These are phyloP conservation scores for Salvelinus sp. DNA, from an alignment of 2,113 vertebrate species.

Conservation along the genomic window DNA sequence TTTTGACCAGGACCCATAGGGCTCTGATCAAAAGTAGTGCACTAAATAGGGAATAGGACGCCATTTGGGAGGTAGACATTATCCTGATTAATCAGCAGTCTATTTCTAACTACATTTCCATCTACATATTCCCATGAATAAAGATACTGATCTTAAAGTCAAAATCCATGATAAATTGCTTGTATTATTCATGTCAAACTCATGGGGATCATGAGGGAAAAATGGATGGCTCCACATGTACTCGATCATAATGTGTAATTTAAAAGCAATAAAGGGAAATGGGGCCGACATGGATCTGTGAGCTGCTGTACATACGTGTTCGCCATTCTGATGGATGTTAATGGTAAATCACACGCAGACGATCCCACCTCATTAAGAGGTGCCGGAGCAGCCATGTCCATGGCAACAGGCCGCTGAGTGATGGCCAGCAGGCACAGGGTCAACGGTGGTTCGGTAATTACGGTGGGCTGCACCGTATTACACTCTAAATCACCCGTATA, in stretches of 20 bases:
- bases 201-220: constrained; percentile 3
- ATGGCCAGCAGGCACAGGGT: constrained; percentile 33
- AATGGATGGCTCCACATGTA: background rate
- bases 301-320: constrained; percentile 26
- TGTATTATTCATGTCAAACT: background rate
- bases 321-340: constrained; percentile 50
- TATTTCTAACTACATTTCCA: no score
- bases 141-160: background rate
- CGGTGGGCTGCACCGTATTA: background rate
- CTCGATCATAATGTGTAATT: constrained; percentile 9
- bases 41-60: no score
- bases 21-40: no score
- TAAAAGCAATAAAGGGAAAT: constrained; percentile 18
- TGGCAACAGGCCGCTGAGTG: constrained; percentile 56
- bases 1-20: no score
- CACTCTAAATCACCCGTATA: background rate
- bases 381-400: constrained; percentile 31
- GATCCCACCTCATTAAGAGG: constrained; percentile 40
- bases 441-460: constrained; percentile 32
- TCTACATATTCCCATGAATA: no score
- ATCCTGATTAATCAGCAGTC: no score
- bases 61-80: no score
- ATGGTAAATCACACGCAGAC: constrained; percentile 37
- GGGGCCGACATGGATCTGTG: constrained; percentile 7
- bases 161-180: background rate